These are phyloP conservation scores for Atrichornis clamosus DNA, from an alignment of 2,113 vertebrate species.

Conservation along the genomic window DNA sequence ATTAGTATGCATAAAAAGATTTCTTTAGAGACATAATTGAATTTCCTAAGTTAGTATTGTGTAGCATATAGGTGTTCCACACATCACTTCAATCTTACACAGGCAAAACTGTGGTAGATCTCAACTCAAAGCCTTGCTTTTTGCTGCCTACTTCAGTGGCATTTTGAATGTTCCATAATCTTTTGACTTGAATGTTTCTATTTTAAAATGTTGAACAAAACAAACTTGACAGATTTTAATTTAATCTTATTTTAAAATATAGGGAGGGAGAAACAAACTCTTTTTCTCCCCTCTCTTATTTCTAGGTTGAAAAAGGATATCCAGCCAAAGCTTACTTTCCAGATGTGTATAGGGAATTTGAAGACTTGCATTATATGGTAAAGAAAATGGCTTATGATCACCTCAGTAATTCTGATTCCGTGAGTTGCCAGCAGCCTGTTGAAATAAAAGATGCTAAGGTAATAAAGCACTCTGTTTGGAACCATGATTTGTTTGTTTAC, in stretches of 20 bases:
- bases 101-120: not conserved
- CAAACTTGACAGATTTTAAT: not conserved
- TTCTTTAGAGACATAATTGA: not conserved
- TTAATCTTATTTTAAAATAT: not conserved
- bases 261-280: not conserved
- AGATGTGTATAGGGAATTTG: conserved; percentile 90
- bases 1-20: not conserved
- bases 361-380: conserved; percentile 85
- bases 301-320: conserved; percentile 81
- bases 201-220: not conserved
- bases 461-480: not conserved
- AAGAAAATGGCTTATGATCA: conserved; percentile 87
- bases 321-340: conserved; percentile 79
- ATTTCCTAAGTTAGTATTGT: not conserved
- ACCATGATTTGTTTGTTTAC: not conserved
- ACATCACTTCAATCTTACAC: not conserved
- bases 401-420: conserved; percentile 69
- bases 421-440: conserved; percentile 69
- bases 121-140: not conserved
- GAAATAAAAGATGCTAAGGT: conserved; percentile 86
- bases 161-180: not conserved
- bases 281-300: not conserved
- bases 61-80: not conserved
- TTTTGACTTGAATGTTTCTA: not conserved
- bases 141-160: not conserved